Evolutionary conservation across 2,888 invertebrate species (phyloP).

Genomic region (Zaprionus obscuricornis): DNA sequence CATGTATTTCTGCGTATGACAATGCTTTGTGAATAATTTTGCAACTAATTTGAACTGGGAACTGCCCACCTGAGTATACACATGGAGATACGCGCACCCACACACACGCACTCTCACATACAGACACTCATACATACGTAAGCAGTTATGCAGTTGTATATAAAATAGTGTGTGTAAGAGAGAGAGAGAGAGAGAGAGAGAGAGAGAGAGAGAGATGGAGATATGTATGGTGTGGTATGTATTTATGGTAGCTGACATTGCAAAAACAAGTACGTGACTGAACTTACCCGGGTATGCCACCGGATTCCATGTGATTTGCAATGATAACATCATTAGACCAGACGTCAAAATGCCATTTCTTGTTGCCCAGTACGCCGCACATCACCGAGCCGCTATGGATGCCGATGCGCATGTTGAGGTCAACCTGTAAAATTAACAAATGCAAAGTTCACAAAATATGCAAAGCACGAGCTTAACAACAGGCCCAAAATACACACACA

Average conservation of each 20-base stretch:
- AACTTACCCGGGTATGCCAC: slow-evolving; percentile 96
- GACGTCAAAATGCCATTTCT: slow-evolving; percentile 97
- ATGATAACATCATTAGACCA: slow-evolving; percentile 98
- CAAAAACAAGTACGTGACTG: slow-evolving; percentile 41
- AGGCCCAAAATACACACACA: neutral
- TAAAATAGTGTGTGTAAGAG: neutral
- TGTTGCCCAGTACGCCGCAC: slow-evolving; percentile 96
- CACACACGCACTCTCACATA: slow-evolving; percentile 12
- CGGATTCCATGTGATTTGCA: slow-evolving; percentile 98
- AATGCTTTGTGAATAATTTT: slow-evolving; percentile 34
- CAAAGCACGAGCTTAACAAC: slow-evolving; percentile 30
- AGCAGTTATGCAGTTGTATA: too few relatives aligned
- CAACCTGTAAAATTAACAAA: slow-evolving; percentile 86
- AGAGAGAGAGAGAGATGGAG: neutral
- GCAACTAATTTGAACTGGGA: slow-evolving; percentile 23
- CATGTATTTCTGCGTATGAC: neutral
- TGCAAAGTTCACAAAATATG: slow-evolving; percentile 37
- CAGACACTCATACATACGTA: too few relatives aligned
- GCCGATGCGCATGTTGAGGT: slow-evolving; percentile 98
- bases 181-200: neutral
- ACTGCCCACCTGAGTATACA: slow-evolving; percentile 5
- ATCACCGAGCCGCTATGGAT: slow-evolving; percentile 98
- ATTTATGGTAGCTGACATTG: too few relatives aligned
- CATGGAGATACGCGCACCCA: slow-evolving; percentile 4
- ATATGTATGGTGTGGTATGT: neutral